Evolutionary conservation across 2,113 vertebrate species (phyloP).

Genomic region (Anhinga rufa): DNA sequence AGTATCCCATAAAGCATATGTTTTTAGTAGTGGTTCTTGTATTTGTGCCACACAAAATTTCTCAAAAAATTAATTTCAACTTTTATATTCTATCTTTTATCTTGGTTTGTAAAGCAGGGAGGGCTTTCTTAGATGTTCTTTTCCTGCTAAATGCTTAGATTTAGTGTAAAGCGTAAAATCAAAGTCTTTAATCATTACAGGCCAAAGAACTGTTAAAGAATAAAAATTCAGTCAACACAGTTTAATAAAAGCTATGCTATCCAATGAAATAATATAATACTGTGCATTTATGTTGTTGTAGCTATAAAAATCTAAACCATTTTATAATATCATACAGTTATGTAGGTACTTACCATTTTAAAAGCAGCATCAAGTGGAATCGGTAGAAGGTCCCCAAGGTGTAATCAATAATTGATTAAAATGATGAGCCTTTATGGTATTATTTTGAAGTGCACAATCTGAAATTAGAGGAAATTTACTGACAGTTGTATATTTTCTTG

Average conservation of each 20-base stretch:
- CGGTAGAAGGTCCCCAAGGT: neutral
- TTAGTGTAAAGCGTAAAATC: constrained; percentile 35
- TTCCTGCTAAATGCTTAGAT: neutral
- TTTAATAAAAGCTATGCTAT: constrained; percentile 16
- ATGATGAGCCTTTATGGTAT: constrained; percentile 7
- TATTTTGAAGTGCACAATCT: constrained; percentile 33
- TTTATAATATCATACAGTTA: neutral
- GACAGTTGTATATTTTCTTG: constrained; percentile 15
- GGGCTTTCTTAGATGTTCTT: neutral
- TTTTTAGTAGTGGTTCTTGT: neutral
- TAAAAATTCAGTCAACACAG: neutral
- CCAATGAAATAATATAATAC: neutral
- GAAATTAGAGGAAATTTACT: constrained; percentile 54
- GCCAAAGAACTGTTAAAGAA: constrained; percentile 53
- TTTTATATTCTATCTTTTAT: neutral
- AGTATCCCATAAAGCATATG: neutral
- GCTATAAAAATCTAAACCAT: constrained; percentile 7
- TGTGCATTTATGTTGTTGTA: neutral
- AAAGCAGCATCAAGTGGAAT: constrained; percentile 32
- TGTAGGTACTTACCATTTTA: constrained; percentile 61
- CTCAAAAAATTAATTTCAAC: neutral
- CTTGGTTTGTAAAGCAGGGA: neutral
- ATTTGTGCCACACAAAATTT: neutral
- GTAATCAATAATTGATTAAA: constrained; percentile 40
- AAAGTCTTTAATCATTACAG: constrained; percentile 51